phyloP scores from a whole-genome alignment of 2,888 invertebrate species.

The Lasius platythorax region DNA sequence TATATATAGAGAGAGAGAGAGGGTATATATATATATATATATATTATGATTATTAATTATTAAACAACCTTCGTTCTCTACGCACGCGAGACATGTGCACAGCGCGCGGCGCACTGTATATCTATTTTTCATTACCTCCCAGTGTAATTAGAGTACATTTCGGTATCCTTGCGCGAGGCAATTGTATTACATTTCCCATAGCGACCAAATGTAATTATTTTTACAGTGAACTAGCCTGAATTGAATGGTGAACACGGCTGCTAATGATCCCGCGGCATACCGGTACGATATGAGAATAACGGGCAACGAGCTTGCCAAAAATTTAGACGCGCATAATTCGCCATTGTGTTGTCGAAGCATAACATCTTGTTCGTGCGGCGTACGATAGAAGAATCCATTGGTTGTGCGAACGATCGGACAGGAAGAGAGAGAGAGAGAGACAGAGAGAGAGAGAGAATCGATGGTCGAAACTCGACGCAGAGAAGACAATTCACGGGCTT shows the following conservation, averaged over 20 bases:
- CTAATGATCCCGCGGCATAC: conserved; percentile 49
- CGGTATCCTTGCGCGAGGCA: conserved; percentile 45
- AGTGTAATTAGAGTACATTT: conserved; percentile 53
- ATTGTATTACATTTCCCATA: conserved; percentile 46
- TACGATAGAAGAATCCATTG: conserved; percentile 33
- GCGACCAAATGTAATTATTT: conserved; percentile 53
- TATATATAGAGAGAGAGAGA: no score
- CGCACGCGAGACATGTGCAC: not conserved
- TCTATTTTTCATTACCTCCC: conserved; percentile 45
- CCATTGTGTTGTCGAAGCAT: conserved; percentile 32
- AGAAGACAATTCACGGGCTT: conserved; percentile 83
- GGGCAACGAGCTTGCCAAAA: conserved; percentile 18
- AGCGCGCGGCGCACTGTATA: conserved; percentile 8
- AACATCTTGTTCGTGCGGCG: conserved; percentile 41
- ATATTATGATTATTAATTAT: conserved; percentile 35
- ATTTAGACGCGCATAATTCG: conserved; percentile 31
- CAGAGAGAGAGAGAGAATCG: conserved; percentile 48
- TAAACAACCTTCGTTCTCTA: conserved; percentile 13
- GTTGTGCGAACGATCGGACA: conserved; percentile 30
- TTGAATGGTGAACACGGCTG: conserved; percentile 23
- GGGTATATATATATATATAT: not conserved
- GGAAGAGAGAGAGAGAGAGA: conserved; percentile 57
- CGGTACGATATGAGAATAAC: conserved; percentile 25
- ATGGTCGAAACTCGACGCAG: conserved; percentile 59
- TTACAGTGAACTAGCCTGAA: conserved; percentile 38